phyloP scores from a whole-genome alignment of 2,113 vertebrate genomes.

The Cebus imitator region DNA sequence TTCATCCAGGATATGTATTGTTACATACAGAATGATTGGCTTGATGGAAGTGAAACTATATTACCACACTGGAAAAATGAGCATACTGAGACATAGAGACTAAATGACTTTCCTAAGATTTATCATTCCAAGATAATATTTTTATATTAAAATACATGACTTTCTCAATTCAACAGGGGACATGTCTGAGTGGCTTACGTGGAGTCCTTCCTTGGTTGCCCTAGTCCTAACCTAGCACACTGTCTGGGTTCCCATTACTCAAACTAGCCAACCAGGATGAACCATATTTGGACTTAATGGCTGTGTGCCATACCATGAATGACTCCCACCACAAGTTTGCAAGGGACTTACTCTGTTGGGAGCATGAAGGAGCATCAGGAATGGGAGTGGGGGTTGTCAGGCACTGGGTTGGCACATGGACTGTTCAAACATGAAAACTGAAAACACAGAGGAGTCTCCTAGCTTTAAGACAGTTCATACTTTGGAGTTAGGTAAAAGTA shows the following conservation, averaged over 20 bases:
- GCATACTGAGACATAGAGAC: neutral
- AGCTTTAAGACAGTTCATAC: neutral
- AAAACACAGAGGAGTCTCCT: neutral
- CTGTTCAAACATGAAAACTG: neutral
- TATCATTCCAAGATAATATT: neutral
- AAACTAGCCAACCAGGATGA: neutral
- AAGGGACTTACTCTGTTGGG: neutral
- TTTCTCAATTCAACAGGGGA: neutral
- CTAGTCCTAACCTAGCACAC: neutral
- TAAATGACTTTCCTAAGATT: neutral
- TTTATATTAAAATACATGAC: neutral
- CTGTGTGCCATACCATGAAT: neutral
- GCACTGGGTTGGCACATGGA: neutral
- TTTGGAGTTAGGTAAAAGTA: neutral
- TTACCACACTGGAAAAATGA: neutral
- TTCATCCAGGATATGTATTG: neutral
- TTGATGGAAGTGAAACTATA: neutral
- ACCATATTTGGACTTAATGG: no score
- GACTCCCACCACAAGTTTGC: no score
- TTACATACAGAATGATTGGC: no score
- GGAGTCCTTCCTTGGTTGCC: neutral
- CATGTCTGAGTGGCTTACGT: neutral
- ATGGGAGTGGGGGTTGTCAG: neutral
- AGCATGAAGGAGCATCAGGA: accelerated
- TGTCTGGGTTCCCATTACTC: neutral